Evolutionary conservation across 2,888 invertebrate species (phyloP).

Genomic region (Myopa tessellatipennis): DNA sequence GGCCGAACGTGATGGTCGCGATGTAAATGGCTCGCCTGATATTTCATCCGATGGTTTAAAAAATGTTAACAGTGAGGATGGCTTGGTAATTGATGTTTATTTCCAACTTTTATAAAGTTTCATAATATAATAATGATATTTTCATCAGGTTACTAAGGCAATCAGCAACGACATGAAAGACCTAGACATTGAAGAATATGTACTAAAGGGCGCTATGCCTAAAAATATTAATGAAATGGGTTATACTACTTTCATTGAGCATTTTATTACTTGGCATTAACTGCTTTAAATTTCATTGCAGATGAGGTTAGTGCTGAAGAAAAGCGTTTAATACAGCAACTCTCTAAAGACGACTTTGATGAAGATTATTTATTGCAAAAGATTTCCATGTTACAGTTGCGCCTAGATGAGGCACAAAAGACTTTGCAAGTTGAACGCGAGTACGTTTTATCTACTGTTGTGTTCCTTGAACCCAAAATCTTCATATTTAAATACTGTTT

Average conservation of each 20-base stretch:
- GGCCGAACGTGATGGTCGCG: conserved; percentile 65
- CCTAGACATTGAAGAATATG: conserved; percentile 72
- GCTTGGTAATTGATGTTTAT: conserved; percentile 56
- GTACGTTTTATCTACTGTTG: conserved; percentile 69
- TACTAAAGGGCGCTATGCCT: conserved; percentile 75
- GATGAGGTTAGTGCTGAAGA: conserved; percentile 66
- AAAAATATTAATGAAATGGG: conserved; percentile 71
- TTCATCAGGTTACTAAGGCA: conserved; percentile 55
- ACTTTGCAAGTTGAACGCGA: conserved; percentile 79
- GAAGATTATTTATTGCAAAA: conserved; percentile 74
- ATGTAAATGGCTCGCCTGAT: conserved; percentile 67
- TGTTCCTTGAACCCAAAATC: neutral
- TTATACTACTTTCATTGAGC: conserved; percentile 44
- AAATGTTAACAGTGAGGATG: conserved; percentile 68
- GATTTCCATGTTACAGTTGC: conserved; percentile 75
- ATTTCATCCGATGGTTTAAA: conserved; percentile 68
- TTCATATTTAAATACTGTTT: neutral
- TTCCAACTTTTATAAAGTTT: neutral
- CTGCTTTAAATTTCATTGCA: conserved; percentile 43
- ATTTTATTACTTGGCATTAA: conserved; percentile 19
- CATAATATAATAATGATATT: neutral
- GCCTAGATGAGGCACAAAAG: conserved; percentile 80
- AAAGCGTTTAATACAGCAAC: conserved; percentile 67
- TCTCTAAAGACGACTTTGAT: conserved; percentile 70
- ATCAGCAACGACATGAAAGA: conserved; percentile 62